These are phyloP conservation scores for Aspidiotus rigidus DNA, from an alignment of 2,888 invertebrate genomes.

Conservation along the genomic window DNA sequence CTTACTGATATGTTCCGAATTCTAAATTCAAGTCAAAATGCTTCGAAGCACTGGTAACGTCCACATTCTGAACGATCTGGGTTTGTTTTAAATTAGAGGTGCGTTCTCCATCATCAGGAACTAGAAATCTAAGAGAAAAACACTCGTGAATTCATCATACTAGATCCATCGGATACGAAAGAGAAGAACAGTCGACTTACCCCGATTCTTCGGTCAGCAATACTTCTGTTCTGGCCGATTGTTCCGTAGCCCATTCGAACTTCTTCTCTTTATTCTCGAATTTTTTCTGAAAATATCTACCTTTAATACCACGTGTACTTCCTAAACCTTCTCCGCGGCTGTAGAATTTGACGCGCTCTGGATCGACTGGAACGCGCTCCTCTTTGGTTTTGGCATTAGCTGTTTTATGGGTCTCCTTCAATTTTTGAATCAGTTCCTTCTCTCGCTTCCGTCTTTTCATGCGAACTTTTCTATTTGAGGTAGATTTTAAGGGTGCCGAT, in stretches of 20 bases:
- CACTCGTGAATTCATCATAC: background rate
- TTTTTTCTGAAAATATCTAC: constrained; percentile 10
- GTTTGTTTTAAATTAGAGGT: constrained; percentile 35
- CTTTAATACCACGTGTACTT: background rate
- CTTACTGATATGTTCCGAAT: constrained; percentile 66
- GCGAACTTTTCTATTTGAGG: no score
- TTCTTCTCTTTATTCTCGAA: constrained; percentile 45
- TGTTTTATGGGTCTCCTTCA: no score
- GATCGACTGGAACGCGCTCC: background rate
- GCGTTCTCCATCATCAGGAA: constrained; percentile 35
- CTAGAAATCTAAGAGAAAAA: constrained; percentile 26
- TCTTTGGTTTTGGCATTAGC: background rate
- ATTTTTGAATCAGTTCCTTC: no score
- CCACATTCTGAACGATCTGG: constrained; percentile 53
- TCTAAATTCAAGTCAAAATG: constrained; percentile 67
- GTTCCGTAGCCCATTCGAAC: constrained; percentile 55
- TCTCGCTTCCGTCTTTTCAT: no score
- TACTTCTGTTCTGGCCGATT: constrained; percentile 67
- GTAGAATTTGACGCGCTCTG: constrained; percentile 15
- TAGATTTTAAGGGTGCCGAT: no score
- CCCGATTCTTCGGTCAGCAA: constrained; percentile 68
- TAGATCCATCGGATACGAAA: background rate
- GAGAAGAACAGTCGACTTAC: constrained; percentile 44
- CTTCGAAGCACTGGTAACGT: constrained; percentile 82
- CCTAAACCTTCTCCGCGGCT: constrained; percentile 21